A percentile compares a stretch with the other conserved stretches of the same genome.
Conservation (phyloP, 2,113 vertebrate genomes). For the Mesocricetus auratus region DNA sequence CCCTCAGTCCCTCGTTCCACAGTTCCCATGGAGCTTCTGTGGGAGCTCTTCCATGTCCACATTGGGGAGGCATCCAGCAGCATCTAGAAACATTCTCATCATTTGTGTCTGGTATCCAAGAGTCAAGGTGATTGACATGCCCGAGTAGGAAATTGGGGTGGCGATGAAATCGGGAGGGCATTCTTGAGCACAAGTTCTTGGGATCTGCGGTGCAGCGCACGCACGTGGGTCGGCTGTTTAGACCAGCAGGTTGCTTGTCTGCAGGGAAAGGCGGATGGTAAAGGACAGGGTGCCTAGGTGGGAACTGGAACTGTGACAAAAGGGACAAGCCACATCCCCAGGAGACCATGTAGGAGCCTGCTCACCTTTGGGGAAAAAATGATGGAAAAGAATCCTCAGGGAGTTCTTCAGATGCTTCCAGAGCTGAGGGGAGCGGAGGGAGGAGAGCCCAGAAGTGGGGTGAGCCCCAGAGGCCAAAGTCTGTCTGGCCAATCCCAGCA, state of each 20-base stretch:
- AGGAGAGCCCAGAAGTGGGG: background rate
- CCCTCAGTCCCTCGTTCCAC: conserved; percentile 52
- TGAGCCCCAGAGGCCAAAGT: background rate
- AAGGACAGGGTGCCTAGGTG: background rate
- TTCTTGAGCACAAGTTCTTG: conserved; percentile 59
- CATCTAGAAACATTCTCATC: conserved; percentile 55
- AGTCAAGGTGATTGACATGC: background rate
- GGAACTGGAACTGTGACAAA: background rate
- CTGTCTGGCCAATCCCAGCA: background rate
- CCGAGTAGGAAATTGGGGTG: background rate
- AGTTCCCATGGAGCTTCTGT: background rate
- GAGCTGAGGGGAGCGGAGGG: conserved; percentile 65
- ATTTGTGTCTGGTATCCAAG: conserved; percentile 62
- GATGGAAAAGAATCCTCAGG: conserved; percentile 67
- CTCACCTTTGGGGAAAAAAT: conserved; percentile 78
- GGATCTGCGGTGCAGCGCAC: background rate
- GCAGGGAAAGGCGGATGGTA: background rate
- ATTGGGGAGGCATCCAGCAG: conserved; percentile 45
- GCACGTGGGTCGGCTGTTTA: background rate
- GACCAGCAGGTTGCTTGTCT: conserved; percentile 57
- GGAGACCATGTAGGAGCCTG: background rate
- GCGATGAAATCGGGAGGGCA: conserved; percentile 13
- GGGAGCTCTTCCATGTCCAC: conserved; percentile 1
- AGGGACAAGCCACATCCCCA: background rate
- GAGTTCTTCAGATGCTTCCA: conserved; percentile 76